Evolutionary conservation across 2,113 vertebrate genomes (phyloP).

Genomic region (Poeciliopsis prolifica): DNA sequence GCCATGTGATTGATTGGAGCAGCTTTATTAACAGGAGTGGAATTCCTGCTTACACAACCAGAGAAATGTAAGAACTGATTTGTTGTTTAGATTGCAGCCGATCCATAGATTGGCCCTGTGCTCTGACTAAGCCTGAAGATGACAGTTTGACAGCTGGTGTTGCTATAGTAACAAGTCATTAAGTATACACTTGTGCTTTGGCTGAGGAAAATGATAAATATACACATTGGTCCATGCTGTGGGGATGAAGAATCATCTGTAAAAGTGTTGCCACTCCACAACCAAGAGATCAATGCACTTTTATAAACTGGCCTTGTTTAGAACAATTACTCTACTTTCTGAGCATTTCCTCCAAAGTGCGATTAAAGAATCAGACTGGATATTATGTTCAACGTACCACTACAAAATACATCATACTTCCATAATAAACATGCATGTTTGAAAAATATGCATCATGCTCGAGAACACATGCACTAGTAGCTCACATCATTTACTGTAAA

Average conservation of each 20-base stretch:
- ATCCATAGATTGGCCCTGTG: slow-evolving; percentile 3
- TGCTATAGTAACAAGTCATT: slow-evolving; percentile 64
- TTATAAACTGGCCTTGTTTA: background rate
- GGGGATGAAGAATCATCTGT: background rate
- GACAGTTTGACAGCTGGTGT: slow-evolving; percentile 48
- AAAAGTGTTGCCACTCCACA: too few species aligned
- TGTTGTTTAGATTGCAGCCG: slow-evolving; percentile 23
- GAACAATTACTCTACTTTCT: background rate
- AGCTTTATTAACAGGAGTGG: slow-evolving; percentile 14
- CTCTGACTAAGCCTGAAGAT: slow-evolving; percentile 35
- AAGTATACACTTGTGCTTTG: slow-evolving; percentile 33
- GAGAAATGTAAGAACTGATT: slow-evolving; percentile 16
- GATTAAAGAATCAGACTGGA: background rate
- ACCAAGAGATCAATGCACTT: background rate
- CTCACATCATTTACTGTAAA: background rate
- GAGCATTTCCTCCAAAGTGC: background rate
- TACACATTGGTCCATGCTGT: background rate
- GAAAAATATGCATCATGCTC: background rate
- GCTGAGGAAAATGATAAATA: slow-evolving; percentile 34
- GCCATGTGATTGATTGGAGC: slow-evolving; percentile 20
- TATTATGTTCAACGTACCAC: background rate
- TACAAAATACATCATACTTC: background rate
- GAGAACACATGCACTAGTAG: background rate
- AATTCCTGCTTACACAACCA: background rate
- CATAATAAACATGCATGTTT: background rate